Conservation (phyloP, 2,113 vertebrate genomes). For the Thermophis baileyi region DNA sequence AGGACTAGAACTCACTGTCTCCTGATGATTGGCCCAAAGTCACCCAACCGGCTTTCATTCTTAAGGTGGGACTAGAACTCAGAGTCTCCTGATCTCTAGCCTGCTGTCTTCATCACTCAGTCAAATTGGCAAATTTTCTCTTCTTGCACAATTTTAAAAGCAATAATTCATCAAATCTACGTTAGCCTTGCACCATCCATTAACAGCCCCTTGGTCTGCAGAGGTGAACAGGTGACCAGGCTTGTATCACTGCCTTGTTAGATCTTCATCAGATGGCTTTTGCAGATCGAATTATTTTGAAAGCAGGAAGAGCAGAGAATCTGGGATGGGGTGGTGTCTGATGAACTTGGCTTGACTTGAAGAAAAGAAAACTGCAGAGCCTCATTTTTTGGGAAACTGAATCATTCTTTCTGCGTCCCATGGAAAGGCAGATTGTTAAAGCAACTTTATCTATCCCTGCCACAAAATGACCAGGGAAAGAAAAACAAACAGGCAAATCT, state of each 20-base stretch:
- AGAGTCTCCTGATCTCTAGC: background rate
- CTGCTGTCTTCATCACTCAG: background rate
- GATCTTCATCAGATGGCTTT: background rate
- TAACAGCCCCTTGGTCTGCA: background rate
- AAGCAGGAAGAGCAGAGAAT: background rate
- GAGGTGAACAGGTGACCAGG: background rate
- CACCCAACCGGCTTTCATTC: background rate
- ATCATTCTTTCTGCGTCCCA: background rate
- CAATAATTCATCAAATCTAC: background rate
- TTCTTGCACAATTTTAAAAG: background rate
- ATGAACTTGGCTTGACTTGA: background rate
- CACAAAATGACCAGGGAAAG: background rate
- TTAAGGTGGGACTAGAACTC: background rate
- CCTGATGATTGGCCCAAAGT: background rate
- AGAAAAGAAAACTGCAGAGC: background rate
- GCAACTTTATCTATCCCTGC: background rate
- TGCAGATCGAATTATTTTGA: background rate
- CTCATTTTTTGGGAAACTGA: background rate
- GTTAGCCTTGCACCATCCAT: background rate
- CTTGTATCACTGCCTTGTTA: background rate
- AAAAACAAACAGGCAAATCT: background rate
- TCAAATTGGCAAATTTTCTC: background rate
- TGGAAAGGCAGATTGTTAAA: background rate
- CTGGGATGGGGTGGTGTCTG: background rate
- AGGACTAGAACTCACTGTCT: background rate